A percentile compares a stretch with the other conserved stretches of the same genome.
Evolutionary conservation across 2,113 vertebrate species (phyloP).

Genomic region (Engraulis encrasicolus): DNA sequence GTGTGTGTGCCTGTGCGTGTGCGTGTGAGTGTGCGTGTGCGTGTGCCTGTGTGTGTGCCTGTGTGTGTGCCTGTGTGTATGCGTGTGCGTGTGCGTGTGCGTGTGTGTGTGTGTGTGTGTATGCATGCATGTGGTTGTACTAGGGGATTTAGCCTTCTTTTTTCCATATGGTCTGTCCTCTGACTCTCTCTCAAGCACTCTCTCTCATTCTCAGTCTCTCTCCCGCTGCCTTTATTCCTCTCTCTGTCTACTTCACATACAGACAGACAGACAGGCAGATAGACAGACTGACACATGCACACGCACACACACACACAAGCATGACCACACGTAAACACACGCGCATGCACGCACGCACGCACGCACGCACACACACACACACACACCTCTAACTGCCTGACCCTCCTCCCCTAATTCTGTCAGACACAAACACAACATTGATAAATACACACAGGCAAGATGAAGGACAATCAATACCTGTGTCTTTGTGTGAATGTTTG

Average conservation of each 20-base stretch:
- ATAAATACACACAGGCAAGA: not conserved
- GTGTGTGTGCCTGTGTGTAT: not conserved
- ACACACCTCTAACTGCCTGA: not conserved
- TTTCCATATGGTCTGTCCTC: too few relatives aligned
- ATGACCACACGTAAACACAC: constrained; percentile 15
- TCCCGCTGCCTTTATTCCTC: not conserved
- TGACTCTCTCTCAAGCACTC: too few relatives aligned
- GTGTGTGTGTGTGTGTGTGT: too few relatives aligned
- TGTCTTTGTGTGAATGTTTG: too few relatives aligned
- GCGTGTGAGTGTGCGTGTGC: not conserved
- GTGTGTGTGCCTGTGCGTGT: not conserved
- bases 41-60: not conserved
- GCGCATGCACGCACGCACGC: not conserved
- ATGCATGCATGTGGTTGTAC: too few relatives aligned
- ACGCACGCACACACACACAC: constrained; percentile 9
- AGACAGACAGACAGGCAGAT: too few relatives aligned
- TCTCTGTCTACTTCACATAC: too few relatives aligned
- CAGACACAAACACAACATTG: not conserved
- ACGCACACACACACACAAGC: not conserved
- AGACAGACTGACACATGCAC: too few relatives aligned
- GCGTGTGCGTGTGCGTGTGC: not conserved
- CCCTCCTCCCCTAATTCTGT: not conserved
- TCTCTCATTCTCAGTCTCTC: not conserved
- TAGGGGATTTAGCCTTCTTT: too few relatives aligned
- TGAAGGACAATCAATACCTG: constrained; percentile 26